Conservation (phyloP, 2,888 invertebrate genomes). For the Tholera decimalis region DNA sequence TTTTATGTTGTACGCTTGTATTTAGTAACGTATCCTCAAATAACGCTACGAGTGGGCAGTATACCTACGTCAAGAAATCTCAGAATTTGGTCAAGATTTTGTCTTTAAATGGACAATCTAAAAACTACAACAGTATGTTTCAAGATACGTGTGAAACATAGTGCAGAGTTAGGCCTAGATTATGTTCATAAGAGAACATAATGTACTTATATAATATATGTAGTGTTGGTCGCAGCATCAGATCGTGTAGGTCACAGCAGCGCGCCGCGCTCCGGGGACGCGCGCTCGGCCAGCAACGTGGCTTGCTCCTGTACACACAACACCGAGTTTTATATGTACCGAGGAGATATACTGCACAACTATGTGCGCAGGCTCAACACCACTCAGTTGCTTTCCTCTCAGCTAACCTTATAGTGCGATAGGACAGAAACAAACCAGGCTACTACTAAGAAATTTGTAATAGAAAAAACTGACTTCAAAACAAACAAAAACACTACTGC, state of each 20-base stretch:
- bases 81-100: constrained; percentile 40
- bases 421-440: no score
- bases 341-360: no score
- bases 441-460: no score
- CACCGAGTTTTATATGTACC: not conserved
- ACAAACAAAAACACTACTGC: no score
- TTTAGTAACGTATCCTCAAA: not conserved
- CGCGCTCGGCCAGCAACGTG: constrained; percentile 73
- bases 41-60: constrained; percentile 1
- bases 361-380: no score
- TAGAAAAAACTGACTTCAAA: no score
- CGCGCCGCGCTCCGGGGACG: constrained; percentile 79
- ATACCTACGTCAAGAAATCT: constrained; percentile 26
- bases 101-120: constrained; percentile 16
- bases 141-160: constrained; percentile 8
- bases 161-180: constrained; percentile 19
- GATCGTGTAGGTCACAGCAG: constrained; percentile 67
- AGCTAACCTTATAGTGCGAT: no score
- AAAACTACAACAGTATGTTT: constrained; percentile 10
- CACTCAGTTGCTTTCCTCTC: no score
- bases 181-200: not conserved
- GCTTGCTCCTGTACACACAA: constrained; percentile 72
- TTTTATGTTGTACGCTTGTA: not conserved
- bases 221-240: not conserved
- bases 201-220: constrained; percentile 4